Evolutionary conservation across 35 echinoderm and acorn worm species (phyloP), one percentile per base, ranked within the genome.

Genomic region (Apostichopus japonicus): DNA sequence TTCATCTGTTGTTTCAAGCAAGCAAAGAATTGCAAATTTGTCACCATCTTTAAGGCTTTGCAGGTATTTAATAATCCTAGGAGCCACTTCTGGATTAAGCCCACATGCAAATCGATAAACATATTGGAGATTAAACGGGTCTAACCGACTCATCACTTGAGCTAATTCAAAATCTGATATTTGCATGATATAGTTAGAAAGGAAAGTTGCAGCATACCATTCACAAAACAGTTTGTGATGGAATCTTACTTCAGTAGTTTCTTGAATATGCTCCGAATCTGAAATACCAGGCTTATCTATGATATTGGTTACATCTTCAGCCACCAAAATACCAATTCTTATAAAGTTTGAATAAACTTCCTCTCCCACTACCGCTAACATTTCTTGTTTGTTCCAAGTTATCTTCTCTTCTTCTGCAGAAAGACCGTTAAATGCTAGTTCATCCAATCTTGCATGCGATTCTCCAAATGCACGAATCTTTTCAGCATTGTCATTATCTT

Each of bases 161-260:
- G 1, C 19, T 22, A 88, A 71, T 24, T 24, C 57, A 72, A n/a
- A 21, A 4, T 52, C 10, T 6, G 24, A 24, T 6, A n/a, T 19
- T 23, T 57, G 25, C 53, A 4, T 19, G 1, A 54, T 54, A 6
- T 19, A 8, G 1, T 82, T 54, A 0, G 79, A 5, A 4, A 82
- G 79, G 44, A 17, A 33, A 15, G 25, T 23, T 1, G 79, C 23
- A 51, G 79, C 79, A 84, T 84, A 84, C 80, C 80, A 84, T 80
- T 80, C 78, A 80, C 78, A 80, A 80, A 80, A 80, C 14, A 80
- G 78, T 17, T 55, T 84, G 23, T 84, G 80, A 15, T 56, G 56
- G 56, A 84, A 84, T 23, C 80, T 84, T n/a, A 84, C 80, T 16
- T 5, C 23, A 19, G 78, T 80, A 10, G 2, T 80, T 0, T 22